Evolutionary conservation across 2,888 invertebrate species (phyloP).

Genomic region (Pelosia muscerda): DNA sequence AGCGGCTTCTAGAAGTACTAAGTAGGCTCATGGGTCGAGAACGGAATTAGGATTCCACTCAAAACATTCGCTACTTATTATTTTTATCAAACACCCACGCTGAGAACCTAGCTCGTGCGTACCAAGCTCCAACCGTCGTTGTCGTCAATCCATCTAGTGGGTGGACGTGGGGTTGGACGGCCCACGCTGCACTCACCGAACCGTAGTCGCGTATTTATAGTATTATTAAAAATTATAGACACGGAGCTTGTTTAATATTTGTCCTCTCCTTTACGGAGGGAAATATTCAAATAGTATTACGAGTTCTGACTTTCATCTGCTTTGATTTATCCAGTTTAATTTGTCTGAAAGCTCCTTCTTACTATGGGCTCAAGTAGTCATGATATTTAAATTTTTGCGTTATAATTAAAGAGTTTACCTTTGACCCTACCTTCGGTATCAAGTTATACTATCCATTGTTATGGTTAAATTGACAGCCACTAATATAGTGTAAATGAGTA

Average conservation of each 20-base stretch:
- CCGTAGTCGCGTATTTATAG: not conserved
- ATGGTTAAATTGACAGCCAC: no score
- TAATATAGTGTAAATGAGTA: no score
- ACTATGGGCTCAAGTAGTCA: not conserved
- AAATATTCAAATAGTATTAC: no score
- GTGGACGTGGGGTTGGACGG: not conserved
- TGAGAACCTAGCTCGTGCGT: not conserved
- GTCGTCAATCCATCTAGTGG: not conserved
- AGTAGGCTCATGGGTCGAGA: no score
- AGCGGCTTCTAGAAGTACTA: no score
- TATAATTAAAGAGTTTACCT: not conserved
- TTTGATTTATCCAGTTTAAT: not conserved
- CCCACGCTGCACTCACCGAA: not conserved
- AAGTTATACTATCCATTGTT: not conserved
- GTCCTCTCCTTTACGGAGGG: not conserved
- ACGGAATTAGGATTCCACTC: no score
- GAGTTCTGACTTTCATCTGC: no score
- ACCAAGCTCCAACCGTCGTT: not conserved
- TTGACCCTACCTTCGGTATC: not conserved
- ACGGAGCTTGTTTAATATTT: not conserved
- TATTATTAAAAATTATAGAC: no score
- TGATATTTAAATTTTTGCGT: not conserved
- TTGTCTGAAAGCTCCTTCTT: not conserved
- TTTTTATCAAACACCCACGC: not conserved
- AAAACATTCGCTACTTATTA: not conserved